These are phyloP conservation scores for Galeopsomyia nigrocyanea DNA, from an alignment of 2,888 invertebrate genomes.

Conservation along the genomic window DNA sequence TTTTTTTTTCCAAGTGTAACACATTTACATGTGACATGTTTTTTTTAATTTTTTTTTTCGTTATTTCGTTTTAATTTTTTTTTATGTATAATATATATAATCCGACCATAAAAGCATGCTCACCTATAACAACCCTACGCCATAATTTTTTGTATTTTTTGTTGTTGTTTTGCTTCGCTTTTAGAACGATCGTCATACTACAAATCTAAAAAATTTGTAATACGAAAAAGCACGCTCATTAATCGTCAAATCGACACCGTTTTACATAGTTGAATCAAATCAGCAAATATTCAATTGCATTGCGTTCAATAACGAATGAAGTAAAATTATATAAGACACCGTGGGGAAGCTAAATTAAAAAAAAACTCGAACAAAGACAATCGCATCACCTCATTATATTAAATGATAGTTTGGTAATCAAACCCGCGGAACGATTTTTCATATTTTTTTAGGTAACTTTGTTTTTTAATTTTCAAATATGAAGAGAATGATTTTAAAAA, in stretches of 20 bases:
- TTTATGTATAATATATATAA: slow-evolving; percentile 40
- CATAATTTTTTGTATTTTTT: slow-evolving; percentile 40
- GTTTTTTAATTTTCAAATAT: slow-evolving; percentile 14
- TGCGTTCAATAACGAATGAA: slow-evolving; percentile 36
- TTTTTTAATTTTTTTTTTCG: slow-evolving; percentile 32
- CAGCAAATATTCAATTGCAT: slow-evolving; percentile 46
- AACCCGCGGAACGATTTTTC: slow-evolving; percentile 17
- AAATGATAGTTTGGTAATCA: slow-evolving; percentile 14
- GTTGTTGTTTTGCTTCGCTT: slow-evolving; percentile 27
- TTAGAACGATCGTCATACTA: slow-evolving; percentile 53
- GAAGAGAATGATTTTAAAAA: slow-evolving; percentile 11
- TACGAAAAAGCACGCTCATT: slow-evolving; percentile 50
- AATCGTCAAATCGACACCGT: slow-evolving; percentile 33
- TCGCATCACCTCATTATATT: slow-evolving; percentile 12
- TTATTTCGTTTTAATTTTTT: slow-evolving; percentile 27
- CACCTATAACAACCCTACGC: slow-evolving; percentile 57
- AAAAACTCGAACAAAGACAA: slow-evolving; percentile 20
- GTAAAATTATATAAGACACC: slow-evolving; percentile 25
- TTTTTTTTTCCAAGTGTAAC: slow-evolving; percentile 51
- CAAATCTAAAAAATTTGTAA: slow-evolving; percentile 59
- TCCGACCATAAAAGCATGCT: slow-evolving; percentile 53
- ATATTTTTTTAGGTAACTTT: slow-evolving; percentile 20
- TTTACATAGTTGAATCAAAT: slow-evolving; percentile 35
- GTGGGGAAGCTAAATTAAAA: slow-evolving; percentile 26
- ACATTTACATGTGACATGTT: slow-evolving; percentile 55